Percentiles rank a stretch among this genome's conserved stretches.
Evolutionary conservation across 1,140 invertebrate species (phyloP).

Genomic region (Drosophila arawakana): DNA sequence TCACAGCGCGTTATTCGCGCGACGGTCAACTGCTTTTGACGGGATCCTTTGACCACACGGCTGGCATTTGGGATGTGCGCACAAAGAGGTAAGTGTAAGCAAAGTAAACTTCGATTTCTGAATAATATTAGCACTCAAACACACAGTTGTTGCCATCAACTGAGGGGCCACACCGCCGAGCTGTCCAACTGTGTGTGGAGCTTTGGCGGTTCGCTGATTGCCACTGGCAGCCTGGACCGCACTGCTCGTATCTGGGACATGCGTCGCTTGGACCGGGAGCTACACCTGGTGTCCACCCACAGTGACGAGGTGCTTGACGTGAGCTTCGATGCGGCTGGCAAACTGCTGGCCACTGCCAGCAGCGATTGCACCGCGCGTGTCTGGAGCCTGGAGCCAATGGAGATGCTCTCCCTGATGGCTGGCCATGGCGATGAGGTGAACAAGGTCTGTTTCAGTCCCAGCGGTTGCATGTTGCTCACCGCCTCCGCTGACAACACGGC

Average conservation of each 20-base stretch:
- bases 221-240: constrained; percentile 90
- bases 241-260: constrained; percentile 92
- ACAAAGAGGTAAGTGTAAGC: constrained; percentile 86
- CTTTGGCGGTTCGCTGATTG: constrained; percentile 89
- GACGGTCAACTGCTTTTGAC: constrained; percentile 90
- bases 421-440: constrained; percentile 92
- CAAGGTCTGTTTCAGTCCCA: constrained; percentile 92
- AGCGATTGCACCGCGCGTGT: constrained; percentile 89
- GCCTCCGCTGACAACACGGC: constrained; percentile 91
- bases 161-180: constrained; percentile 89
- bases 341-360: constrained; percentile 89
- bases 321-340: constrained; percentile 89
- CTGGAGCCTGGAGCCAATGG: constrained; percentile 87
- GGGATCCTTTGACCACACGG: constrained; percentile 91
- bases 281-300: constrained; percentile 88
- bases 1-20: constrained; percentile 89
- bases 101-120: neutral
- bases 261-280: constrained; percentile 85
- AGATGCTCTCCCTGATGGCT: constrained; percentile 87
- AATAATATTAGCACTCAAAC: neutral
- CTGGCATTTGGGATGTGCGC: constrained; percentile 90
- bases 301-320: constrained; percentile 92
- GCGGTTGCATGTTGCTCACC: constrained; percentile 89
- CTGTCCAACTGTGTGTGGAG: constrained; percentile 91
- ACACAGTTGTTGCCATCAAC: constrained; percentile 86